Conservation (phyloP, 2,888 invertebrate genomes). For the Oligia strigilis region DNA sequence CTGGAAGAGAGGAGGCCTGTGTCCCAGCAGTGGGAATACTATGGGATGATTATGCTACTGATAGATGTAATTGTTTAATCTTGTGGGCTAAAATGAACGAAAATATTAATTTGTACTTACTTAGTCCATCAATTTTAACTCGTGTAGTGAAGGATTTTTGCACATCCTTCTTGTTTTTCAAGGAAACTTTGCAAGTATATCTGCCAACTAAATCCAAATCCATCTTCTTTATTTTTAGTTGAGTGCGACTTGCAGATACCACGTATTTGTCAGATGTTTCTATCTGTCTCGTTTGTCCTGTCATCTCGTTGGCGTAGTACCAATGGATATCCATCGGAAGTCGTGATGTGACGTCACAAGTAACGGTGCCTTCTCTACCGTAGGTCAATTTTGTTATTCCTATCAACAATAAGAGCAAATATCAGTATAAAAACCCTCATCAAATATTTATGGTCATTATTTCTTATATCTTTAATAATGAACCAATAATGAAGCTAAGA, state of each 20-base stretch:
- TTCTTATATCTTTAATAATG: not conserved
- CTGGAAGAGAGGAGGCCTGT: too few relatives aligned
- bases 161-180: constrained; percentile 37
- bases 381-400: constrained; percentile 44
- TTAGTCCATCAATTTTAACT: constrained; percentile 53
- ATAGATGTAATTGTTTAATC: not conserved
- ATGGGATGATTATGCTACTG: not conserved
- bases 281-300: constrained; percentile 26
- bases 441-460: not conserved
- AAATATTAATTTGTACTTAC: constrained; percentile 42
- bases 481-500: not conserved
- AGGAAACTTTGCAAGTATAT: constrained; percentile 54
- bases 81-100: not conserved
- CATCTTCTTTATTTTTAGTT: constrained; percentile 58
- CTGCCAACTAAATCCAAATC: constrained; percentile 47
- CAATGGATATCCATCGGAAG: constrained; percentile 61
- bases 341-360: constrained; percentile 60
- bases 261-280: constrained; percentile 47
- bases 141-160: constrained; percentile 43
- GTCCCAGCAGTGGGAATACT: too few relatives aligned
- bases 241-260: constrained; percentile 49
- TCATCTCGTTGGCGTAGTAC: constrained; percentile 37
- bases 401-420: constrained; percentile 30
- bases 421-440: not conserved
- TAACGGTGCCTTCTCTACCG: constrained; percentile 41